Conservation (phyloP, 1,140 invertebrate species). For the Acromyrmex echinatior region DNA sequence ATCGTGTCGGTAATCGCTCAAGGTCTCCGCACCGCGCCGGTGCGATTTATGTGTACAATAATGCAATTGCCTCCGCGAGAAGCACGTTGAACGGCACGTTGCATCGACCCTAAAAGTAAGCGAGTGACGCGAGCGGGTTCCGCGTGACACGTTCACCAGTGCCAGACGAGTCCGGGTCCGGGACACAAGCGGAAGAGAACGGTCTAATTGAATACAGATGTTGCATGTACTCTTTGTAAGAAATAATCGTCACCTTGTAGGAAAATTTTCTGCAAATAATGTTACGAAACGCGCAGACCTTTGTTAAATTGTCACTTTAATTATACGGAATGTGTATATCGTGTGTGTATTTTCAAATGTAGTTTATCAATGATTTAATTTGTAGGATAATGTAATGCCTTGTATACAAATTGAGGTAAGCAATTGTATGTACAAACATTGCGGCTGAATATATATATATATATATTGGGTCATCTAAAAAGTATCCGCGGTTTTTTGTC, state of each 20-base stretch:
- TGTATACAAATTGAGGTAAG: not conserved
- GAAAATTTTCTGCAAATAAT: not conserved
- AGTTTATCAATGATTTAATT: not conserved
- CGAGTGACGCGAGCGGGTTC: constrained; percentile 10
- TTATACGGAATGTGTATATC: not conserved
- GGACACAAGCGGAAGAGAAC: not conserved
- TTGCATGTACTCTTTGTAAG: not conserved
- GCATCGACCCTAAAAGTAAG: constrained; percentile 25
- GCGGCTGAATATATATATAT: not conserved
- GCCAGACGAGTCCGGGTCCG: not conserved
- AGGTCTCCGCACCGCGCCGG: not conserved
- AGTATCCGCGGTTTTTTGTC: too few species aligned
- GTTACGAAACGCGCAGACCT: not conserved
- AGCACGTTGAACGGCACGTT: not conserved
- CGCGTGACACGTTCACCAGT: not conserved
- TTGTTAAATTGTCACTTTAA: not conserved
- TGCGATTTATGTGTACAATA: not conserved
- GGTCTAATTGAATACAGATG: not conserved
- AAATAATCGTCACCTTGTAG: not conserved
- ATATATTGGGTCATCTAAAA: too few species aligned
- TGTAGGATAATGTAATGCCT: not conserved
- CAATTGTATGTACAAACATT: constrained; percentile 1
- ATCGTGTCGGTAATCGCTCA: constrained; percentile 6
- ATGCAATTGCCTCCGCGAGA: not conserved
- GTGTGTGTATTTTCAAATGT: not conserved